phyloP scores from a whole-genome alignment of 2,888 invertebrate species.

The Mythimna lalbum region DNA sequence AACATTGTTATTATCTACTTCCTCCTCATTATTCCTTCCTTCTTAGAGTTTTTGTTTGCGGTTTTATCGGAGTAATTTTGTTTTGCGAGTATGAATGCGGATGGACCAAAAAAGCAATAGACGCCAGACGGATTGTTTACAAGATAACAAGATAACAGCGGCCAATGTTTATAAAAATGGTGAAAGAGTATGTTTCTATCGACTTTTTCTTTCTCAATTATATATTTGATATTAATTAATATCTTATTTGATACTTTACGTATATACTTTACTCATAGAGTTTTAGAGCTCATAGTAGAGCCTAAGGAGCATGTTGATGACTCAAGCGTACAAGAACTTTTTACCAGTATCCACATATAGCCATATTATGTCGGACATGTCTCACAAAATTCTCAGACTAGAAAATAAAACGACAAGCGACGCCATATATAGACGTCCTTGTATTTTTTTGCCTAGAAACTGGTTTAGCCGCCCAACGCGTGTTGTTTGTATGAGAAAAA shows the following conservation, averaged over 20 bases:
- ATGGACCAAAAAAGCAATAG: background rate
- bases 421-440: constrained; percentile 50
- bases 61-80: background rate
- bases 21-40: background rate
- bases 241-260: too few species aligned
- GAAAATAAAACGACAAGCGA: constrained; percentile 19
- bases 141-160: background rate
- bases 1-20: background rate
- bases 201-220: too few species aligned
- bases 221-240: too few species aligned
- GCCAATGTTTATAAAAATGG: too few species aligned
- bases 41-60: background rate
- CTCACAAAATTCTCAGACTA: constrained; percentile 13
- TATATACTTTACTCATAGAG: too few species aligned
- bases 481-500: constrained; percentile 11
- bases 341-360: background rate
- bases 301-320: background rate
- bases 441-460: constrained; percentile 57
- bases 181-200: too few species aligned
- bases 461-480: constrained; percentile 31
- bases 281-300: too few species aligned
- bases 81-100: background rate
- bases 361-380: background rate
- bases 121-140: too few species aligned
- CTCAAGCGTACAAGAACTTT: background rate